Evolutionary conservation across 2,113 vertebrate species (phyloP), one percentile per base, ranked within the genome.

Genomic region (Phasianus colchicus): DNA sequence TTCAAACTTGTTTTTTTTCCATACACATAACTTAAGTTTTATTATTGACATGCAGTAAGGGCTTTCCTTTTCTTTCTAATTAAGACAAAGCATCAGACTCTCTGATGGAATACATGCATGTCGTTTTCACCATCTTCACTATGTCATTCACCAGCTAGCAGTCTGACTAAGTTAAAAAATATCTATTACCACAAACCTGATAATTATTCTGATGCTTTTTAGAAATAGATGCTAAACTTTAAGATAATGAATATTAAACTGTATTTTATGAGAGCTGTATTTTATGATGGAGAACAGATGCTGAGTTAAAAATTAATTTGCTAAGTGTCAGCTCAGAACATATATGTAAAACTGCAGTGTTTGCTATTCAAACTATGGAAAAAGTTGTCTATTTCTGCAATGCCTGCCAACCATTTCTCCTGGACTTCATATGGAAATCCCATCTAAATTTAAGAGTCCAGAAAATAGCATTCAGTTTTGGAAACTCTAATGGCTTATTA

Each of bases 231-330:
- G 69, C 52, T 71, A 89, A 89, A 85, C 32, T 88, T 91, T 29
- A 80, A 63, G 20, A 55, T 69, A 80, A 67, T 75, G 38, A 91
- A 86, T 32, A 60, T 2, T 74, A 81, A 74, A 86, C 22, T 48
- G 13, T 27, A 45, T 86, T 95, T 92, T 91, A 88, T 81, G 82
- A 83, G 38, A 88, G 57, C 1, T 57, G 34, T 58, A 38, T 38
- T 38, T 38, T 38, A 91, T 92, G 69, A 92, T 36, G 36, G 36
- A 75, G 61, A 95, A 88, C 83, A 95, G 89, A 95, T 78, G 89
- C n/a, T 83, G 38, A 88, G 52, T 43, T 92, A 88, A 72, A 94
- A 83, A 81, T 88, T 90, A 9, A 64, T 92, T 77, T 81, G 65
- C 38, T 69, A 95, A 95, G 72, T 25, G 65, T 78, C 89, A 88